Evolutionary conservation across 1,140 invertebrate species (phyloP).

Genomic region (Lordiphosa collinella): DNA sequence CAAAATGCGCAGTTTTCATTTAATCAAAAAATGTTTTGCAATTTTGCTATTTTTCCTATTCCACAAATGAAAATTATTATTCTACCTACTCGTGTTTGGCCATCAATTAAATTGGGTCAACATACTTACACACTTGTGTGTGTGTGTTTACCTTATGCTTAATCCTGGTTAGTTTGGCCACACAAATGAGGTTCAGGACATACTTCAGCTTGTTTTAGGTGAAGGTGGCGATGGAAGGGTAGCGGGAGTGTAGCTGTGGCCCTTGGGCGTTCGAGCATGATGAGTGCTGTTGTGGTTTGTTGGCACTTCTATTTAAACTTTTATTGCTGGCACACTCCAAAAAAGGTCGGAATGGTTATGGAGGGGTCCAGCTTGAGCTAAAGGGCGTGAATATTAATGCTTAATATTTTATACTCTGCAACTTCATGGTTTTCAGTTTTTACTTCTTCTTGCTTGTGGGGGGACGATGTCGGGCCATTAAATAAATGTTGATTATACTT

Average conservation of each 20-base stretch:
- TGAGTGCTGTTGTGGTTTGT: constrained; percentile 76
- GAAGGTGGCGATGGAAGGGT: no score
- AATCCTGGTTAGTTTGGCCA: constrained; percentile 65
- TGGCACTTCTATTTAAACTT: constrained; percentile 77
- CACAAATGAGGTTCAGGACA: constrained; percentile 52
- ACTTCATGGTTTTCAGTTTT: constrained; percentile 53
- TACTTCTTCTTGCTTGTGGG: constrained; percentile 25
- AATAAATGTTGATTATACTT: constrained; percentile 16
- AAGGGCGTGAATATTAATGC: constrained; percentile 61
- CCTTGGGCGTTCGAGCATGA: constrained; percentile 59
- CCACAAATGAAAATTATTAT: constrained; percentile 20
- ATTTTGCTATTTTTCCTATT: not conserved
- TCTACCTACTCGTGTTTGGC: not conserved
- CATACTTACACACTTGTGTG: not conserved
- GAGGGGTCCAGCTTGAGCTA: not conserved
- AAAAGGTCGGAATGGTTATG: constrained; percentile 13
- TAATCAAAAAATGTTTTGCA: constrained; percentile 1
- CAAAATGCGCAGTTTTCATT: constrained; percentile 20
- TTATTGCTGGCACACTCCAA: constrained; percentile 63
- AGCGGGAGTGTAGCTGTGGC: no score
- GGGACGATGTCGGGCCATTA: constrained; percentile 1
- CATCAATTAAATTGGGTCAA: constrained; percentile 7
- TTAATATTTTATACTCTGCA: constrained; percentile 48
- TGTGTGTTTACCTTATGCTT: constrained; percentile 16
- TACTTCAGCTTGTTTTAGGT: not conserved